Conservation (phyloP, 2,797 vertebrate species). For the Phylloscopus collybita region DNA sequence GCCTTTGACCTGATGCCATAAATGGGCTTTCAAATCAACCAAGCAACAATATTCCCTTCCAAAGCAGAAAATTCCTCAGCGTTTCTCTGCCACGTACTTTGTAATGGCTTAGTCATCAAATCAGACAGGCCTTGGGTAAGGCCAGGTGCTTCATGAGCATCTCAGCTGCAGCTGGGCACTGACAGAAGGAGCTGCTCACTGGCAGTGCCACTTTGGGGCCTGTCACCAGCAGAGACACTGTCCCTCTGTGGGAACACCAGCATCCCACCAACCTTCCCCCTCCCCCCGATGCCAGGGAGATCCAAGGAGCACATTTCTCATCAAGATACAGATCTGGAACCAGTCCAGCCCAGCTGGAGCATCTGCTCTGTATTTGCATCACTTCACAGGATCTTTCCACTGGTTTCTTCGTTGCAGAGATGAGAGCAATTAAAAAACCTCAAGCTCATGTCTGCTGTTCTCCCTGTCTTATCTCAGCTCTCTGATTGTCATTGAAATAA, state of each 20-base stretch:
- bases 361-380: neutral
- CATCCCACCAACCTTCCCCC: neutral
- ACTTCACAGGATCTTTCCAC: neutral
- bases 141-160: neutral
- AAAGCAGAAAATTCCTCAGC: neutral
- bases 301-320: neutral
- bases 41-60: neutral
- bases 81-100: neutral
- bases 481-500: neutral
- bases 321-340: neutral
- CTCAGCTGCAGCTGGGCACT: neutral
- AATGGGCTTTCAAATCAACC: conserved; percentile 37
- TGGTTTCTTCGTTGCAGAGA: neutral
- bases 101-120: neutral
- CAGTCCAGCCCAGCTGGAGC: conserved; percentile 19
- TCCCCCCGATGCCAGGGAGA: neutral
- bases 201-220: neutral
- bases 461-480: neutral
- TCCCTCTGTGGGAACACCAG: neutral
- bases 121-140: neutral
- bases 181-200: neutral
- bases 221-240: neutral
- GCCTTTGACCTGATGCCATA: conserved; percentile 24
- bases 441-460: neutral
- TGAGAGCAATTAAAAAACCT: neutral